Conservation (phyloP, 2,888 invertebrate genomes). For the Dryocosmus kuriphilus region DNA sequence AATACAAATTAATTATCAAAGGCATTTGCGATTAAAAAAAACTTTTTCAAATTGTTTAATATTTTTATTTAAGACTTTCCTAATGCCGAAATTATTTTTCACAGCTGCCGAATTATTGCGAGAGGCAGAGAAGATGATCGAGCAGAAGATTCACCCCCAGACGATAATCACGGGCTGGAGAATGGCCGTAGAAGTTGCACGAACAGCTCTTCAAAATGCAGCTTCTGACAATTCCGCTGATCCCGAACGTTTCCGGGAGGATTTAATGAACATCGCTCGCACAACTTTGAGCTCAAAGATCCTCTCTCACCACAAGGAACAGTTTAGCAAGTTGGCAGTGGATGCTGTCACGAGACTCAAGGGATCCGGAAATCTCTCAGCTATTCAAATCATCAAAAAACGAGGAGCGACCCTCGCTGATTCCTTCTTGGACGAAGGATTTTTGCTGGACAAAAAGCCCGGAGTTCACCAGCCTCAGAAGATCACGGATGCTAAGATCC, state of each 20-base stretch:
- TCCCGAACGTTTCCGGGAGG: conserved; percentile 88
- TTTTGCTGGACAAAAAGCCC: conserved; percentile 96
- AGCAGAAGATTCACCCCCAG: conserved; percentile 98
- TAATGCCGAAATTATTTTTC: conserved; percentile 57
- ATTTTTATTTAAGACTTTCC: not conserved
- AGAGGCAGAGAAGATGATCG: conserved; percentile 96
- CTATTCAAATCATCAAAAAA: conserved; percentile 99
- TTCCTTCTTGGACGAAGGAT: conserved; percentile 97
- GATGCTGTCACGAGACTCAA: conserved; percentile 96
- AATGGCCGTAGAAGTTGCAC: conserved; percentile 90
- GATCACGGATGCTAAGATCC: conserved; percentile 96
- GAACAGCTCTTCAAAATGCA: conserved; percentile 87
- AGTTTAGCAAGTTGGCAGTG: conserved; percentile 96
- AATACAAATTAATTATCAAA: conserved; percentile 11
- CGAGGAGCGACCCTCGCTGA: conserved; percentile 95
- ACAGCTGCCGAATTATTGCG: conserved; percentile 94
- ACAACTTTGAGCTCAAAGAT: conserved; percentile 99
- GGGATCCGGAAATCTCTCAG: conserved; percentile 95
- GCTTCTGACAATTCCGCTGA: conserved; percentile 91
- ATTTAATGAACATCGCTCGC: conserved; percentile 96
- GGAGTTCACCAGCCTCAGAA: conserved; percentile 98
- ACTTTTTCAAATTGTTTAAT: too few species aligned
- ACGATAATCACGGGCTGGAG: conserved; percentile 98
- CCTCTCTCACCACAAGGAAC: conserved; percentile 96
- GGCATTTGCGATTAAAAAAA: conserved; percentile 40